Base-by-base conservation (phyloP, 2,797 vertebrate species). In the Muscicapa striata region DNA sequence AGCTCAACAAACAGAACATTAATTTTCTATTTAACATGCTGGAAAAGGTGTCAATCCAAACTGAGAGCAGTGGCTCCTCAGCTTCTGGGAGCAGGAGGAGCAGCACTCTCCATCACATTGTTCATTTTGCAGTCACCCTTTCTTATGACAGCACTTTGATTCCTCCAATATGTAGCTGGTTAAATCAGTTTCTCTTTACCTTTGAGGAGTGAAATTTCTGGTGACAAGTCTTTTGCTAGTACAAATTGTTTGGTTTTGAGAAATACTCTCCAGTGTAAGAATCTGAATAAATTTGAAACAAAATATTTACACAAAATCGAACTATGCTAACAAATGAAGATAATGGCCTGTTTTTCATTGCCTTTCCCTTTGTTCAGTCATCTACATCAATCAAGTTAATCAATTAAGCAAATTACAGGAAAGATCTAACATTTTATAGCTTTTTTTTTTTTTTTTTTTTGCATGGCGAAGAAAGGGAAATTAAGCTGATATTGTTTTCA, bases 21-120 rank as follows among this genome's bases (percentile, higher is more conserved):
- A 78, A 86, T 94, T 95, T 96, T 55, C 84, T 94, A 32, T 83
- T 89, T 96, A 95, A 93, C 43, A 81, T 64, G 70, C 68, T 96
- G 84, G 63, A 84, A 89, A 92, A 58, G 73, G 22, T 84, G 74
- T 93, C 84, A 82, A 26, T 92, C 49, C 75, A 59, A 83, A 72
- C 51, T 49, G 83, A 82, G 43, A 79, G 55, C 20, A 8, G 58
- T 38, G 61, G 20, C 13, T 88, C 62, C 69, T 72, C 78, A 79
- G 67, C 59, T 83, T 48, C 52, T 58, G 89, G 41, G 34, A 74
- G 55, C 61, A 32, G 75, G 11, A 87, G 63, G 11, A 83, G 29
- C 13, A 83, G 45, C 29, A 27, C 9, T 70, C 29, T 64, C 81
- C 77, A 89, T 68, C 67, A 77, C 29, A 32, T 22, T n/a, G 69